phyloP scores from a whole-genome alignment of 2,888 invertebrate species.

The Ophraella communa region DNA sequence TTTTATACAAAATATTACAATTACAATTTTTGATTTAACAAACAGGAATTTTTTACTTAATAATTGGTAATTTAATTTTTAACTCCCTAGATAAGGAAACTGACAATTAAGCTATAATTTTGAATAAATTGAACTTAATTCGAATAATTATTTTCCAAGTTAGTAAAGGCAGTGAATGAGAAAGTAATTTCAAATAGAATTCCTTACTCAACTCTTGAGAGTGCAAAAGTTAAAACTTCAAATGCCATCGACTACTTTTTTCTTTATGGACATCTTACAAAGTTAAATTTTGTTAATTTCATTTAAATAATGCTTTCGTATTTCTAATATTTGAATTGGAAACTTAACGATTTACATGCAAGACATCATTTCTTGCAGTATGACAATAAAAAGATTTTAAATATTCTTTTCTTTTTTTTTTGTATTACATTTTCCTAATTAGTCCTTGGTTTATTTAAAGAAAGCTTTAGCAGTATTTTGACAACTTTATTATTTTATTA shows the following conservation, averaged over 20 bases:
- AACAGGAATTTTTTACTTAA: constrained; percentile 29
- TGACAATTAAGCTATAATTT: constrained; percentile 30
- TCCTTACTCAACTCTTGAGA: not conserved
- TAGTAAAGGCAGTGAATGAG: not conserved
- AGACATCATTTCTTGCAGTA: no score
- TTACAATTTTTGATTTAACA: no score
- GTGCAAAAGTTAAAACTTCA: not conserved
- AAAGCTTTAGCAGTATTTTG: no score
- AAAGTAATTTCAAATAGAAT: not conserved
- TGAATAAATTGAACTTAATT: constrained; percentile 24
- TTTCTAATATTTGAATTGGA: not conserved
- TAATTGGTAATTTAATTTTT: constrained; percentile 33
- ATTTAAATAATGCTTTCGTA: not conserved
- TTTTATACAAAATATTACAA: no score
- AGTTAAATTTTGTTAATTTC: no score
- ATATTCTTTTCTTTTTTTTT: no score
- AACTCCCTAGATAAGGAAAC: constrained; percentile 25
- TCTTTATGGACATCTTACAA: not conserved
- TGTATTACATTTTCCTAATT: no score
- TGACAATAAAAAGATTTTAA: no score
- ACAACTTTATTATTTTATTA: no score
- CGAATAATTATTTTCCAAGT: constrained; percentile 11
- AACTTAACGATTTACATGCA: no score
- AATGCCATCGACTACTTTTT: not conserved
- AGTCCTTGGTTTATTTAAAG: no score